Base-by-base conservation (phyloP, 2,113 vertebrate genomes). In the Setophaga kirtlandii region DNA sequence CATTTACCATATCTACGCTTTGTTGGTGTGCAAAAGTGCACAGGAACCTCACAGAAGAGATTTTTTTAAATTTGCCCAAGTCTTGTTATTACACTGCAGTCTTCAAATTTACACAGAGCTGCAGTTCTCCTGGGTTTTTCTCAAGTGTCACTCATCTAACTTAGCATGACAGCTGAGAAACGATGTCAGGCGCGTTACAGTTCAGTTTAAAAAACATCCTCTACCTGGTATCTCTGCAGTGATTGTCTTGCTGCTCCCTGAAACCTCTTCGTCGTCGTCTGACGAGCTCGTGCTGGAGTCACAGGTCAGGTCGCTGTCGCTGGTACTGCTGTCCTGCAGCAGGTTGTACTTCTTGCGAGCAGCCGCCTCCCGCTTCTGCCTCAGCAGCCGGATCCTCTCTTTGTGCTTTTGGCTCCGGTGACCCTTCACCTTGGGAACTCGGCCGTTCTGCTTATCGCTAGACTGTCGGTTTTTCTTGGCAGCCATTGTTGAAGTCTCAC, bases 321-420 rank as follows among this genome's bases (percentile, higher is more conserved):
- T 99, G 79, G 99, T 99, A 97, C 99, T 99, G 98, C 99, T 99
- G 98, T 99, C 99, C 98, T 99, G 99, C 96, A 99, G 98, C 98
- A 99, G 98, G 98, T 99, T 99, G 69, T 99, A 99, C 86, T 99
- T 99, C 98, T 99, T 99, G 69, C 99, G 98, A 25, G 99, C 99
- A 37, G 99, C 99, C 0, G 99, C 99, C 88, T 99, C 99, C 58
- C 99, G 97, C 77, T 99, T 99, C 97, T 99, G 99, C 44, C 99
- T 98, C 71, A 99, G 93, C 50, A 99, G 97, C 27, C 99, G 98
- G 88, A 99, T 99, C 58, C 99, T 98, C 92, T 99, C 99, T 97
- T 99, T 99, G 98, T 99, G 99, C 98, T 99, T 99, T 98, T 99
- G 98, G 97, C 99, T 99, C 58, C 98, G 98, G 41, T 99, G 99